These are phyloP conservation scores for Trachelus stipa DNA, from an alignment of 2,888 invertebrate species.

Conservation along the genomic window DNA sequence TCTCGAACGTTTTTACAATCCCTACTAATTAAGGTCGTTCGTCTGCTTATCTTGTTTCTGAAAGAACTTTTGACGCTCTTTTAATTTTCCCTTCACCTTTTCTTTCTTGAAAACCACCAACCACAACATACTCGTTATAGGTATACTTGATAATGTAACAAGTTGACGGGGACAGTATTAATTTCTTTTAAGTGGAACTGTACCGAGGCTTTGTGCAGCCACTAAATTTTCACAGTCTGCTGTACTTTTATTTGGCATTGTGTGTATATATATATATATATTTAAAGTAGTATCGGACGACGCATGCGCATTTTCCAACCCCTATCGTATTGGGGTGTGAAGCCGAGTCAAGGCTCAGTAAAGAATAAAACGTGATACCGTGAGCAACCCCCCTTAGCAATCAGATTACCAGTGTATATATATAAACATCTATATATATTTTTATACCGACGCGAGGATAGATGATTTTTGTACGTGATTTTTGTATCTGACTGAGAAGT, in stretches of 20 bases:
- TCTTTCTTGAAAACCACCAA: neutral
- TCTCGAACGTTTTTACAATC: neutral
- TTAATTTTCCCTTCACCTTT: neutral
- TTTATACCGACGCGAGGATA: conserved; percentile 4
- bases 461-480: conserved; percentile 3
- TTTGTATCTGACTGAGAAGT: conserved; percentile 2
- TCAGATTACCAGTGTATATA: conserved; percentile 9
- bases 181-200: neutral
- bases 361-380: conserved; percentile 46
- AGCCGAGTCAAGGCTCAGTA: conserved; percentile 47
- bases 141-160: neutral
- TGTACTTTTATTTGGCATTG: conserved; percentile 2
- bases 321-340: conserved; percentile 36
- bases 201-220: neutral
- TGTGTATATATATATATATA: neutral
- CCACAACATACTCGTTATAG: neutral
- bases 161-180: neutral
- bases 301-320: conserved; percentile 38
- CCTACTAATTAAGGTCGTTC: neutral
- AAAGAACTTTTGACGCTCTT: neutral
- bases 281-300: neutral
- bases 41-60: neutral
- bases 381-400: conserved; percentile 15
- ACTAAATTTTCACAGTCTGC: neutral
- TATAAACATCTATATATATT: neutral